Evolutionary conservation across 2,888 invertebrate species (phyloP).

Genomic region (Trichacis sp.): DNA sequence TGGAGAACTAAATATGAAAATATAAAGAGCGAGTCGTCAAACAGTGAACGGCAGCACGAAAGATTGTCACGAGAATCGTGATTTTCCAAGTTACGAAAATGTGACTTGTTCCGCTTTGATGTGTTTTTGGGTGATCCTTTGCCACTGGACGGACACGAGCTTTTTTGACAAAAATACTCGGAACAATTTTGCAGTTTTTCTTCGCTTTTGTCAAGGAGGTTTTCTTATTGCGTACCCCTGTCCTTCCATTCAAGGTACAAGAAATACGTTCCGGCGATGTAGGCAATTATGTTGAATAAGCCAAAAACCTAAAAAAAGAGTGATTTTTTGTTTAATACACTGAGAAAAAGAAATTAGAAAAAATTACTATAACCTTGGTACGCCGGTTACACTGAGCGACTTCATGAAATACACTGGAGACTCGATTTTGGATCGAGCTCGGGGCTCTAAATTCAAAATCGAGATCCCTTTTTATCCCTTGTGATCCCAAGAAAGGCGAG

Average conservation of each 20-base stretch:
- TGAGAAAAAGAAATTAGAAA: too few species aligned
- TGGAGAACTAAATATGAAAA: not conserved
- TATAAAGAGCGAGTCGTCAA: not conserved
- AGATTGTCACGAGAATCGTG: not conserved
- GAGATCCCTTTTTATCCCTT: too few species aligned
- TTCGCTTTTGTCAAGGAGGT: not conserved
- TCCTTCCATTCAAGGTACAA: constrained; percentile 81
- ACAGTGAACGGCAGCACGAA: not conserved
- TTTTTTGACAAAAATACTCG: constrained; percentile 6
- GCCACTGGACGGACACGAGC: constrained; percentile 5
- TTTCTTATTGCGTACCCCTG: constrained; percentile 49
- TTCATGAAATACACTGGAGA: too few species aligned
- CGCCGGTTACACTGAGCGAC: too few species aligned
- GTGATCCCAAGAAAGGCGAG: too few species aligned
- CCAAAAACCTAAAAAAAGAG: constrained; percentile 78
- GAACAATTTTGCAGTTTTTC: not conserved
- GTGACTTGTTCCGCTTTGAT: constrained; percentile 1
- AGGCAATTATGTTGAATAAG: constrained; percentile 83
- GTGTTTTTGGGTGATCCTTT: constrained; percentile 2
- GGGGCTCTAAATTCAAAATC: too few species aligned
- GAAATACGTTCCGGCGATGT: constrained; percentile 82
- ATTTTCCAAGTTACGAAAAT: not conserved
- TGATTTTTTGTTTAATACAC: too few species aligned
- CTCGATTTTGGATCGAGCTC: too few species aligned
- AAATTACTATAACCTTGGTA: too few species aligned